A percentile compares a stretch with the other conserved stretches of the same genome.
These are phyloP conservation scores for Diplazon laetatorius DNA, from an alignment of 2,888 invertebrate species.

Conservation along the genomic window DNA sequence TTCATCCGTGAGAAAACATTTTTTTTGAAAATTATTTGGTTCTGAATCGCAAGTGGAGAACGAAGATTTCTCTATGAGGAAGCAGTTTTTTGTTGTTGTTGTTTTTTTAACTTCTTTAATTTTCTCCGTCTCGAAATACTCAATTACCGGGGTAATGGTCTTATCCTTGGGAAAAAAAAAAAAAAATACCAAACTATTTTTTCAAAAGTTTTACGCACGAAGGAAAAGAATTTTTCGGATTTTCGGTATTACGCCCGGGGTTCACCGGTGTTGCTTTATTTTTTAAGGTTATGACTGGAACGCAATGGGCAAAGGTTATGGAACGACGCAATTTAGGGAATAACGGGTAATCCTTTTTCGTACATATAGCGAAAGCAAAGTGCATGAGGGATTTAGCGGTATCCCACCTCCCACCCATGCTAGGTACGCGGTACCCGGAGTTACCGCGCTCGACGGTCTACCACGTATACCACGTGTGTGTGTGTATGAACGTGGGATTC, in stretches of 20 bases:
- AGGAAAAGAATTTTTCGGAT: constrained; percentile 22
- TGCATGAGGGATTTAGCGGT: constrained; percentile 26
- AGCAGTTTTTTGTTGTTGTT: too few species aligned
- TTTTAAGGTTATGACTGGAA: not conserved
- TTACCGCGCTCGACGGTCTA: constrained; percentile 12
- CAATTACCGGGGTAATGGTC: too few species aligned
- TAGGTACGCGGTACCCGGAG: constrained; percentile 3
- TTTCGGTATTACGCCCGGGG: constrained; percentile 9
- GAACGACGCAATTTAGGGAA: constrained; percentile 28
- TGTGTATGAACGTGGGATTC: not conserved
- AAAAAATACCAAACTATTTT: too few species aligned
- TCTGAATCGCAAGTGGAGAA: too few species aligned
- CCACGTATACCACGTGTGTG: too few species aligned
- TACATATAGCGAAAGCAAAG: constrained; percentile 16
- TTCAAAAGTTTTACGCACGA: too few species aligned
- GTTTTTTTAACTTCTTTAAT: too few species aligned
- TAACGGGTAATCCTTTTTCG: constrained; percentile 47
- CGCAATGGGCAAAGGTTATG: not conserved
- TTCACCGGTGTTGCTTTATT: not conserved
- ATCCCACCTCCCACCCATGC: constrained; percentile 1
- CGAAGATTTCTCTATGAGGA: too few species aligned
- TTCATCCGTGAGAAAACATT: too few species aligned
- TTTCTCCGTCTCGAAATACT: too few species aligned
- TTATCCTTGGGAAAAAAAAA: too few species aligned
- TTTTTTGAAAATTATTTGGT: too few species aligned